Evolutionary conservation across 1,140 invertebrate species (phyloP), one percentile per base, ranked within the genome.

Genomic region (Apis florea): DNA sequence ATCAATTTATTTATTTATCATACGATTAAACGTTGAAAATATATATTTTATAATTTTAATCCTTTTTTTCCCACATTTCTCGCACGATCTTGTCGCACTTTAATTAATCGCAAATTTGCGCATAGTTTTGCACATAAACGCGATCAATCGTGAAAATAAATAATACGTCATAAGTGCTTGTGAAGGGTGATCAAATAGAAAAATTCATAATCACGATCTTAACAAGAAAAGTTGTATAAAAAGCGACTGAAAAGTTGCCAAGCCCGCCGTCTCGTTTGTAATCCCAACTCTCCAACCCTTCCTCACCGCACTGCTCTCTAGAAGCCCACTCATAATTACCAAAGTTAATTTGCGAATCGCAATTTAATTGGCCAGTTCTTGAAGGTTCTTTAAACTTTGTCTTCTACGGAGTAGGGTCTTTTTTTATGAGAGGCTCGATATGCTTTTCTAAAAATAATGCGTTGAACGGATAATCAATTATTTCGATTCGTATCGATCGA

Each of bases 291-390:
- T 31, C 81, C 67, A 79, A 88, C 79, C 87, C 82, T 86, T 85
- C 69, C 72, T 75, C 79, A 56, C 74, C 79, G 61, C 67, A 51
- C 47, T 67, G 76, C 64, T 79, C 86, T 80, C 72, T 40, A 40
- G 59, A 84, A 81, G 77, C 76, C 76, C 80, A 85, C 83, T 89
- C 83, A 72, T 85, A 89, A 89, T 89, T 89, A 85, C 72, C 68
- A 89, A 89, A 89, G 85, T 89, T 89, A 87, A 89, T 89, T 89
- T 85, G 53, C 88, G 82, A 86, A 89, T 84, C 74, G 77, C 79
- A 85, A 89, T 89, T 89, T 89, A 89, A 89, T 89, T 89, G 87
- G 80, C 77, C 63, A 64, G 77, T 85, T 85, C 88, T 89, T 83
- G 80, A 88, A 89, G 79, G 82, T 88, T 86, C 87, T 67, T 89